Conservation (phyloP, 1,140 invertebrate species). For the Habropoda laboriosa region DNA sequence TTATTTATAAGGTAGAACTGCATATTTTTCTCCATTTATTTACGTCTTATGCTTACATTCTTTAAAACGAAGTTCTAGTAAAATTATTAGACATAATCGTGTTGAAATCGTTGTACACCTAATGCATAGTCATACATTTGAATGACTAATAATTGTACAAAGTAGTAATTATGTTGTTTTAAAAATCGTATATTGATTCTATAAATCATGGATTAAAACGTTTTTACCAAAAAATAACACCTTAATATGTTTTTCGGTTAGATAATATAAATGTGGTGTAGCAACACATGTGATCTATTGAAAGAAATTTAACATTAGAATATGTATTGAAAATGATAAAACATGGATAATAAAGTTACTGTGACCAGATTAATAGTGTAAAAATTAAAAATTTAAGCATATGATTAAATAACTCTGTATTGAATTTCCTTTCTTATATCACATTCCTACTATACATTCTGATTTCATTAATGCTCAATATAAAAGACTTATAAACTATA, state of each 20-base stretch:
- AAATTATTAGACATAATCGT: conserved; percentile 27
- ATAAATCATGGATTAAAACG: conserved; percentile 16
- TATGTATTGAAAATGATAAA: conserved; percentile 32
- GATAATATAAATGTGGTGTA: conserved; percentile 31
- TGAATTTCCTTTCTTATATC: not conserved
- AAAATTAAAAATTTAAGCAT: not conserved
- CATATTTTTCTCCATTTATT: conserved; percentile 1
- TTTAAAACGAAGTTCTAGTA: conserved; percentile 6
- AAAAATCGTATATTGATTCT: not conserved
- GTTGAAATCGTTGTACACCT: conserved; percentile 26
- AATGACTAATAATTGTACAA: conserved; percentile 34
- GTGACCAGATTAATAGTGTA: conserved; percentile 11
- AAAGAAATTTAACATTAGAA: conserved; percentile 5
- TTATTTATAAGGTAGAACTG: conserved; percentile 30
- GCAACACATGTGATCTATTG: conserved; percentile 14
- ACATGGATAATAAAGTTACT: conserved; percentile 39
- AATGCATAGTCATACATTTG: conserved; percentile 2
- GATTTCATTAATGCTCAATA: not conserved
- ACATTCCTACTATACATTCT: conserved; percentile 5
- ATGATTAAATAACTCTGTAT: not conserved
- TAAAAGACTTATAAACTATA: not conserved
- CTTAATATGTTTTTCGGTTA: conserved; percentile 5
- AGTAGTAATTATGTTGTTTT: conserved; percentile 6
- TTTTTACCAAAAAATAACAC: conserved; percentile 22
- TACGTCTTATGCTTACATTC: conserved; percentile 8